Evolutionary conservation across 2,113 vertebrate species (phyloP), one percentile per base, ranked within the genome.

Genomic region (Colaptes auratus): DNA sequence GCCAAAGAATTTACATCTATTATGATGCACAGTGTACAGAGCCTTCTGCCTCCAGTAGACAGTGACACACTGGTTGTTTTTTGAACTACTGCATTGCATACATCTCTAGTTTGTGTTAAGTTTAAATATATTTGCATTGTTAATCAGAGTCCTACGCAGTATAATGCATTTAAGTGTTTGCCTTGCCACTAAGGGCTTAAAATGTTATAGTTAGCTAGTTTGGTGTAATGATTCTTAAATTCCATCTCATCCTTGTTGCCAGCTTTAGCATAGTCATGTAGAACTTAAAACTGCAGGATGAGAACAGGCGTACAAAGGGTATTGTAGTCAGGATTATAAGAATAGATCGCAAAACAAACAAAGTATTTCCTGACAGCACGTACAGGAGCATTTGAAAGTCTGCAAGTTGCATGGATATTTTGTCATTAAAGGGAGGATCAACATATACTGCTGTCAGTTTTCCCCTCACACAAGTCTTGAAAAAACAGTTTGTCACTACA

Each of bases 1-100:
- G 93, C 91, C 93, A 97, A 91, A 75, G 59, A 91, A 86, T 78
- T 96, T 86, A 14, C 27, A 90, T 81, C 53, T 88, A 91, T 53
- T 81, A 83, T 89, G 82, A 75, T 88, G 48, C 69, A 67, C 13
- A 78, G n/a, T 15, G 72, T 72, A 87, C 50, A 79, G 36, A 61
- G 66, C 0, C 0, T 60, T 89, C 67, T 89, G 72, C 56, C 36
- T 88, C 31, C 36, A n/a, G 25, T 31, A 90, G 72, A 69, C 27
- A 27, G 60, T 59, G 64, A 85, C 55, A 39, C 64, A 53, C 17
- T 80, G 84, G 14, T 36, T 73, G 28, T 1, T 56, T 95, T 91
- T 78, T 83, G 23, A 86, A 44, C 69, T 63, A 28, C 74, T 69
- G 21, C 66, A 44, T 27, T 73, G 10, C 69, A 60, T 60, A 6